Base-by-base conservation (phyloP, 2,888 invertebrate genomes). In the Eledona agricola region DNA sequence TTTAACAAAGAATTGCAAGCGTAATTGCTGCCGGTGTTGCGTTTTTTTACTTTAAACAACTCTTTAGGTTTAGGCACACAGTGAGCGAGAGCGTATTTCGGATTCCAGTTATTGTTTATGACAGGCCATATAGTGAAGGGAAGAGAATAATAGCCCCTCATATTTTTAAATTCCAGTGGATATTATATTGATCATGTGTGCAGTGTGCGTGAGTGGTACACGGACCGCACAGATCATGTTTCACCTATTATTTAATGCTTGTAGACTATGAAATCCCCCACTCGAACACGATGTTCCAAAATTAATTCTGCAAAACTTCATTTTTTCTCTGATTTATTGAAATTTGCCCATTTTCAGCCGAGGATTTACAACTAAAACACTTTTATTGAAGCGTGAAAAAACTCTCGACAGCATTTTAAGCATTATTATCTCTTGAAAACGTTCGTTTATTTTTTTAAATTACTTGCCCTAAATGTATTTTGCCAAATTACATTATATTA, bases 121-220 rank as follows among this genome's bases (percentile, higher is more conserved):
- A 65, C 65, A 64, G 62, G 56, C 57, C 43, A 51, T 62, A 58
- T 55, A 58, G 56, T 52, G 58, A 65, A 60, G 64, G 61, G 62
- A 59, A 58, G 58, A 58, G 58, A 63, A 65, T 64, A 65, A 65
- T 65, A 60, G 62, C 60, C 61, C 55, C 57, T 60, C 62, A 64
- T 64, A 65, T 65, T 65, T 65, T 65, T 62, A 60, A 65, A 64
- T 63, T 64, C 55, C 58, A 55, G 42, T 59, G 62, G 59, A 57
- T 61, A 60, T 59, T 62, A 60, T 62, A 55, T 52, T 55, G 55
- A 55, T 55, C 55, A 55, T 55, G 25, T 46, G 34, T 53, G 28
- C 42, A 53, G 31, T 50, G 54, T 57, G 53, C 56, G 56, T 57
- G 56, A 50, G 56, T 51, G 50, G 53, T 50, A 32, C 40, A 49